Percentiles rank a stretch among this genome's conserved stretches.
Evolutionary conservation across 2,797 vertebrate genomes (phyloP).

Genomic region (Gobionotothen gibberifrons): DNA sequence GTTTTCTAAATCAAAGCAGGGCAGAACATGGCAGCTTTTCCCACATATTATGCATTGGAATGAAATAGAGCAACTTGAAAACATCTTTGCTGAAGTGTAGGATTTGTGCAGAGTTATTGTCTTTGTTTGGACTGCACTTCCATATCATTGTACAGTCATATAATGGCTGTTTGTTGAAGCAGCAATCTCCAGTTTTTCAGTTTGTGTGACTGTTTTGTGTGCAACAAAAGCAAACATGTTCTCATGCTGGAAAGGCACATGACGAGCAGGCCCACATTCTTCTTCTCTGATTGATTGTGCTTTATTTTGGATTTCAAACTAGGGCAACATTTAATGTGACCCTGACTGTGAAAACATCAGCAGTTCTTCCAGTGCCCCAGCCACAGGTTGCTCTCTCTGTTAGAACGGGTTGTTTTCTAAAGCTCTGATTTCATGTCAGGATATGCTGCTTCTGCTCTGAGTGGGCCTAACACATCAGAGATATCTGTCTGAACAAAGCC

Average conservation of each 20-base stretch:
- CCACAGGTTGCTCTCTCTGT: constrained; percentile 37
- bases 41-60: neutral
- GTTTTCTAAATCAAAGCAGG: neutral
- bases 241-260: constrained; percentile 9
- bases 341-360: constrained; percentile 31
- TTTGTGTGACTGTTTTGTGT: constrained; percentile 30
- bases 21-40: neutral
- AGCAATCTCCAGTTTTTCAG: constrained; percentile 44
- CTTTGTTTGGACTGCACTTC: constrained; percentile 10
- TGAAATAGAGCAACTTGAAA: neutral
- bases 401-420: constrained; percentile 48
- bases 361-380: neutral
- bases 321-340: constrained; percentile 46
- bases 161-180: constrained; percentile 33
- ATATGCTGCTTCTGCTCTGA: constrained; percentile 36
- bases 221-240: constrained; percentile 6
- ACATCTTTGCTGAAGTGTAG: neutral
- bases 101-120: neutral
- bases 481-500: constrained; percentile 62
- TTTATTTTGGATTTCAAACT: constrained; percentile 48
- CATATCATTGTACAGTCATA: constrained; percentile 18
- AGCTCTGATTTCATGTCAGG: constrained; percentile 45
- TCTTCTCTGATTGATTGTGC: constrained; percentile 33
- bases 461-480: constrained; percentile 27
- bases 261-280: constrained; percentile 35